A percentile compares a stretch with the other conserved stretches of the same genome.
phyloP scores from a whole-genome alignment of 2,113 vertebrate genomes.

The Rafetus swinhoei region DNA sequence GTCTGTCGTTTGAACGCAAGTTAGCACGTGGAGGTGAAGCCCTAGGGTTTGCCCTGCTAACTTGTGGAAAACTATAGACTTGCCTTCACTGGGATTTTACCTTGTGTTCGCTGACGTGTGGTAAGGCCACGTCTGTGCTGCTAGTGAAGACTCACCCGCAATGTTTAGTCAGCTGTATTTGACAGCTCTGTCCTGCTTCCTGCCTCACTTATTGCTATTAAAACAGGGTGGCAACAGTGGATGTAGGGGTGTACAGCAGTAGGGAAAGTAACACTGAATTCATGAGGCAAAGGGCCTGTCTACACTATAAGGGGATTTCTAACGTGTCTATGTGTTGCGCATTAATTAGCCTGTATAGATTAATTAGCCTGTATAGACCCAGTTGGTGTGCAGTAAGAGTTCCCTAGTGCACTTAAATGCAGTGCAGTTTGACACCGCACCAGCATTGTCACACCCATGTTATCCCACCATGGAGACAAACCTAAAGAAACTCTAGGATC shows the following conservation, averaged over 20 bases:
- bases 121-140: background rate
- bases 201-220: conserved; percentile 10
- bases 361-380: background rate
- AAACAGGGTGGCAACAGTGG: background rate
- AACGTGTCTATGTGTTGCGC: background rate
- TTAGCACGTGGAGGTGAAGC: background rate
- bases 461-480: background rate
- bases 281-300: background rate
- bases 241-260: rapidly evolving
- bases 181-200: background rate
- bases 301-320: background rate
- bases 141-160: background rate
- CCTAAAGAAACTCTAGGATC: background rate
- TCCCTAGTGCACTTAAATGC: background rate
- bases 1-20: background rate
- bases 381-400: background rate
- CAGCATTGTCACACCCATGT: background rate
- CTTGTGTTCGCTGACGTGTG: background rate
- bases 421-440: background rate
- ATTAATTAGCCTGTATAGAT: background rate
- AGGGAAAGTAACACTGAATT: background rate
- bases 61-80: background rate
- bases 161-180: background rate
- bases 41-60: background rate
- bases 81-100: background rate